phyloP scores from a whole-genome alignment of 2,888 invertebrate species.

The Helicoverpa assulta region DNA sequence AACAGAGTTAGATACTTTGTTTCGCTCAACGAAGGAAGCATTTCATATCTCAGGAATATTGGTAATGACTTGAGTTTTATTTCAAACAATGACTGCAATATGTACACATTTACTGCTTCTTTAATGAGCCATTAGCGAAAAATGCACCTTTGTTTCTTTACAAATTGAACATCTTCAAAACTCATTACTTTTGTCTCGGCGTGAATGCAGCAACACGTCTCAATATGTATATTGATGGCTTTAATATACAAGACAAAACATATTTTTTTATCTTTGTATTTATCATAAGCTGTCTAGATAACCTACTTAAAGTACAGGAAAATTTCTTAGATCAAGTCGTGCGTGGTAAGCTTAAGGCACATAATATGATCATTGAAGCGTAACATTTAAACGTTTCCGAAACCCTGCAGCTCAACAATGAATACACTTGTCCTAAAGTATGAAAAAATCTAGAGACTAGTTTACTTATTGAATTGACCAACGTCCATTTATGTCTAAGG shows the following conservation, averaged over 20 bases:
- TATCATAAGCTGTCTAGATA: conserved; percentile 22
- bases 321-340: conserved; percentile 38
- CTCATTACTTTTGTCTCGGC: conserved; percentile 22
- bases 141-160: conserved; percentile 46
- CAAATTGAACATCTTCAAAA: conserved; percentile 41
- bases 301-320: conserved; percentile 46
- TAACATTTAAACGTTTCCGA: conserved; percentile 17
- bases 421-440: conserved; percentile 4
- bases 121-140: conserved; percentile 54
- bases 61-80: conserved; percentile 37
- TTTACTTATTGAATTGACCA: conserved; percentile 18
- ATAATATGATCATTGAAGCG: conserved; percentile 38
- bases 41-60: conserved; percentile 24
- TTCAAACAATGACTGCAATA: conserved; percentile 38
- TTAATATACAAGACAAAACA: neutral
- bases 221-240: conserved; percentile 8
- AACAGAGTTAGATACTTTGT: neutral
- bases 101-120: conserved; percentile 35
- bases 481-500: conserved; percentile 46
- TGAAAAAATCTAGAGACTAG: conserved; percentile 28
- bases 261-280: conserved; percentile 20
- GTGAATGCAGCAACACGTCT: conserved; percentile 43
- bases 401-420: conserved; percentile 9
- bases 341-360: conserved; percentile 19
- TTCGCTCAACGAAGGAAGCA: conserved; percentile 7